Base-by-base conservation (phyloP, 2,113 vertebrate species). In the Hyla sarda region DNA sequence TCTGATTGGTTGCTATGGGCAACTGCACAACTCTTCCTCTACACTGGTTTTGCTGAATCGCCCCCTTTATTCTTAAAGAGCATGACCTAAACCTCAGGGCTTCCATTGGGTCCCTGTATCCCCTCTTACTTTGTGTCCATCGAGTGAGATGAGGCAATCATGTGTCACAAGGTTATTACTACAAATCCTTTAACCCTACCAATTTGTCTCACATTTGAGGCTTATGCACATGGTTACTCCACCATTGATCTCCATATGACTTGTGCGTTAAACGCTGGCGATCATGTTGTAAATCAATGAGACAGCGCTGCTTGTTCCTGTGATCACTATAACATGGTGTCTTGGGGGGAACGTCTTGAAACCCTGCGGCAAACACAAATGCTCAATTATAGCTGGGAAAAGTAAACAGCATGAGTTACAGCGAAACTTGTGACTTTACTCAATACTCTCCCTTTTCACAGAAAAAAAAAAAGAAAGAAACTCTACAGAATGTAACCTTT, bases 401-500 rank as follows among this genome's bases (percentile, higher is more conserved):
- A 82, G 79, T 67, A 82, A 82, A 82, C 78, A 28, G 56, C 37
- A 62, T 56, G 52, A 65, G 23, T 65, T 60, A 81, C n/a, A 65
- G 6, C 13, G 21, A 45, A 82, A 65, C 54, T 41, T 47, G 56
- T 65, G 58, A 85, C 23, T 82, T 48, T 19, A 21, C 4, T 73
- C 12, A 62, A 41, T 41, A 25, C 9, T 62, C 14, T 58, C 14
- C n/a, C 47, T 48, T 82, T 45, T 82, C 28, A 50, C 17, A 32
- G 28, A 7, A 67, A 45, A 45, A 41, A 73, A 16, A 41, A 41
- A 41, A 9, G 16, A 28, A 47, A 8, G 28, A 19, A 10, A 0
- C 52, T 76, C 16, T 21, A 77, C 17, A 32, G n/a, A n/a, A 56
- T 32, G 48, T 77, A 77, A n/a, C 52, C 3, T 6, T 79, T 74